A percentile compares a stretch with the other conserved stretches of the same genome.
Evolutionary conservation across 2,113 vertebrate genomes (phyloP).

Genomic region (Oriolus oriolus): DNA sequence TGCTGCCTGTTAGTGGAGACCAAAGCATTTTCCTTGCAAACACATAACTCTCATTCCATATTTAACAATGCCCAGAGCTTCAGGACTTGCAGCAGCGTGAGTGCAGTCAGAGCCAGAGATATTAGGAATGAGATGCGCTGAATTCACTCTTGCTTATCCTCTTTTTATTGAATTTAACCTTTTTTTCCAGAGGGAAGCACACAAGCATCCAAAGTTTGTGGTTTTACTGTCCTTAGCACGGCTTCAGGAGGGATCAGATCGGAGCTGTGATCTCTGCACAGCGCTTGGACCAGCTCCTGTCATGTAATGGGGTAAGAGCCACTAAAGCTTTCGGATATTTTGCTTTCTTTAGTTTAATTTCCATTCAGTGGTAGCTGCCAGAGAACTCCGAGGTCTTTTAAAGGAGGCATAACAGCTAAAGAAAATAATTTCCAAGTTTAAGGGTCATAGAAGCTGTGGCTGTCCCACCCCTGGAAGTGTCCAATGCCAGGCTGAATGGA

Average conservation of each 20-base stretch:
- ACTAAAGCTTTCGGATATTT: background rate
- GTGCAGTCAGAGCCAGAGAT: background rate
- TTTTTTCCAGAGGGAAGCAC: background rate
- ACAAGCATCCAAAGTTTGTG: background rate
- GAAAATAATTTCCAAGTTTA: background rate
- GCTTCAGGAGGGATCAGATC: background rate
- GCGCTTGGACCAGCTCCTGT: background rate
- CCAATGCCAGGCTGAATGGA: rapidly evolving
- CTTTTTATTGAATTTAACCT: background rate
- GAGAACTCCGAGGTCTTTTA: background rate
- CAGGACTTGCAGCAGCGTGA: background rate
- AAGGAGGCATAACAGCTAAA: background rate
- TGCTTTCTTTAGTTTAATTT: background rate
- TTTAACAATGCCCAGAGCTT: background rate
- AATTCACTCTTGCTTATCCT: background rate
- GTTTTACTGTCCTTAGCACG: background rate
- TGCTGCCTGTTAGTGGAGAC: background rate
- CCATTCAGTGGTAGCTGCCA: background rate
- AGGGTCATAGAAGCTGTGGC: background rate
- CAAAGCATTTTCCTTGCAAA: background rate
- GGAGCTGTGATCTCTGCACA: background rate
- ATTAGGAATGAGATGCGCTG: background rate
- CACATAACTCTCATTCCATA: background rate
- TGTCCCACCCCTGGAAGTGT: background rate
- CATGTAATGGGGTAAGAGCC: background rate